Percentiles rank a stretch among this genome's conserved stretches.
These are phyloP conservation scores for Heteronetta atricapilla DNA, from an alignment of 2,113 vertebrate genomes.

Conservation along the genomic window DNA sequence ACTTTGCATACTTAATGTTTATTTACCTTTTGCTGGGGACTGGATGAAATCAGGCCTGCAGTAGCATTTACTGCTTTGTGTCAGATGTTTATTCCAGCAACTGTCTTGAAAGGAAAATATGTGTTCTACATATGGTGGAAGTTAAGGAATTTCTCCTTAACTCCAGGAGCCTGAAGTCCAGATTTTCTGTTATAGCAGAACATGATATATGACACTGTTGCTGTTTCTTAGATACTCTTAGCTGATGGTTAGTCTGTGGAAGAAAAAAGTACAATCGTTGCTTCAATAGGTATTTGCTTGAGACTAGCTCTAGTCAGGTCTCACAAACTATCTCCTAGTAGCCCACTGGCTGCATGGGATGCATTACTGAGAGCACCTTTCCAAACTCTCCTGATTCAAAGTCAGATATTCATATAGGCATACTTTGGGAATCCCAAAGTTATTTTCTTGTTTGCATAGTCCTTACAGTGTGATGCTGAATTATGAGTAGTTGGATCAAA, in stretches of 20 bases:
- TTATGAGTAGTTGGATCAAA: background rate
- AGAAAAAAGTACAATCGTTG: background rate
- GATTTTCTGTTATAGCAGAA: background rate
- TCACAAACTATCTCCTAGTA: background rate
- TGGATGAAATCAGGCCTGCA: background rate
- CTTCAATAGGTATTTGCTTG: background rate
- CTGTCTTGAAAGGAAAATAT: conserved; percentile 7
- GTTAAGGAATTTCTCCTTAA: conserved; percentile 36
- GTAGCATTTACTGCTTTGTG: background rate
- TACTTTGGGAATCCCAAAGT: background rate
- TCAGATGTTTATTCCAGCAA: background rate
- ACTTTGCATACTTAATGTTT: background rate
- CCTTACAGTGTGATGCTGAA: background rate
- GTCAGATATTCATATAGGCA: background rate
- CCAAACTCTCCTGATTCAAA: background rate
- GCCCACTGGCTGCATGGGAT: background rate
- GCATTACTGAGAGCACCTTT: background rate
- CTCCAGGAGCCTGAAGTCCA: background rate
- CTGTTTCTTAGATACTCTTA: background rate
- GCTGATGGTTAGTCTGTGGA: background rate
- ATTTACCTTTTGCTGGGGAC: background rate
- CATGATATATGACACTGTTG: background rate
- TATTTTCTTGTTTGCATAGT: background rate
- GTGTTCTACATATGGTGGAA: conserved; percentile 36
- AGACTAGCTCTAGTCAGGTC: background rate